Conservation (phyloP, 2,113 vertebrate species). For the Casuarius casuarius region DNA sequence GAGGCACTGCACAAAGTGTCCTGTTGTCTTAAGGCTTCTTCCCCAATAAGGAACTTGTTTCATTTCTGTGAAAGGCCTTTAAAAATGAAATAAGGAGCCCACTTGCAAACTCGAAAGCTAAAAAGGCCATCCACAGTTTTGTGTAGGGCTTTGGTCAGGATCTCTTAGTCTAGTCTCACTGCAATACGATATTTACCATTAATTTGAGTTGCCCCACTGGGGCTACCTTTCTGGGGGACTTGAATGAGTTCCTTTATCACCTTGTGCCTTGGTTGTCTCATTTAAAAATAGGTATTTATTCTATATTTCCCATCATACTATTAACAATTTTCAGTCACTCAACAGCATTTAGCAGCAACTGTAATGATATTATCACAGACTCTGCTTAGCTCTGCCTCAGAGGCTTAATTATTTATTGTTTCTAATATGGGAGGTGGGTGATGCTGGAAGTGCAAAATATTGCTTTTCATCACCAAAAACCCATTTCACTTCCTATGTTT, state of each 20-base stretch:
- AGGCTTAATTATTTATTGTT: slow-evolving; percentile 73
- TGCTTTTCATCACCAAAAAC: slow-evolving; percentile 70
- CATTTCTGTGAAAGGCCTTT: slow-evolving; percentile 9
- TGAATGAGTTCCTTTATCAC: background rate
- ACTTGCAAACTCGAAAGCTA: background rate
- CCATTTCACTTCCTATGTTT: slow-evolving; percentile 60
- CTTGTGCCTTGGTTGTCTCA: background rate
- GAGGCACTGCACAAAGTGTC: background rate
- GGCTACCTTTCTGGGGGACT: background rate
- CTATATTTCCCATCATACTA: slow-evolving; percentile 2
- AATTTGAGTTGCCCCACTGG: background rate
- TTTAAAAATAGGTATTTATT: background rate
- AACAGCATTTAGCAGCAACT: slow-evolving; percentile 50
- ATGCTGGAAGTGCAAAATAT: slow-evolving; percentile 63
- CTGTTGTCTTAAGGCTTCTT: background rate
- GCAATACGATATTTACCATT: background rate
- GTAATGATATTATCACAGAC: slow-evolving; percentile 28
- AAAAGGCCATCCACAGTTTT: background rate
- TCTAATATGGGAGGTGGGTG: slow-evolving; percentile 26
- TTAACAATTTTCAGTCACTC: slow-evolving; percentile 59
- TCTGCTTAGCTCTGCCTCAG: slow-evolving; percentile 42
- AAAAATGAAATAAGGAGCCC: slow-evolving; percentile 24
- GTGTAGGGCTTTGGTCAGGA: background rate
- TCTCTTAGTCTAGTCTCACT: background rate
- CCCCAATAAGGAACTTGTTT: background rate